Evolutionary conservation across 2,113 vertebrate species (phyloP), one percentile per base, ranked within the genome.

Genomic region (Heterotis niloticus): DNA sequence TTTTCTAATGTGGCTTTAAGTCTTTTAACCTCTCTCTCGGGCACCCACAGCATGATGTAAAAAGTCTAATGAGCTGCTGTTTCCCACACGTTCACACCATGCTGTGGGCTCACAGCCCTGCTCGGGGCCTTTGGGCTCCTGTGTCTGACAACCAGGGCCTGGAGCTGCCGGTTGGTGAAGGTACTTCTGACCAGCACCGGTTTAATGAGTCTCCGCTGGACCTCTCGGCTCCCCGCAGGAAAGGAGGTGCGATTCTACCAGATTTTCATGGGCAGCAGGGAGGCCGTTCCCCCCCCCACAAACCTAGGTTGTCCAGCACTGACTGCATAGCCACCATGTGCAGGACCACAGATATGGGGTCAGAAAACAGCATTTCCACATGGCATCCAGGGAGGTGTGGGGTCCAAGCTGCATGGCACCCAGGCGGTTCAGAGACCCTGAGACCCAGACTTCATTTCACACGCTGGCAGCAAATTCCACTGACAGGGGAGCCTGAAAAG

Each of bases 401-500:
- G 81, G 82, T 80, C 34, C 24, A 29, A 60, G 78, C 80, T 81
- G 82, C 79, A 76, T 80, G 77, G 75, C 76, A 75, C 81, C 72
- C 68, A 76, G 77, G 64, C 56, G 68, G 84, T 85, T 83, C 57
- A 82, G 76, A 78, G 72, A 52, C 24, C n/a, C 24, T 51, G 81
- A 81, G 83, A 80, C 60, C 64, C 62, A 44, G 82, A 89, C 86
- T 89, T 91, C 84, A 88, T 90, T 90, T 90, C 83, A 88, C 87
- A 85, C 85, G 69, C 75, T 81, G 84, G 79, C 82, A 80, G 88
- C 82, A 87, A 85, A 90, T 90, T 91, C 87, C 81, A 87, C 87
- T 91, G 88, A 91, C 86, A 84, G 88, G 86, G 82, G 82, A 90
- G 89, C 90, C 89, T 91, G 91, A 92, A 92, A 93, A 92, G 91